Conservation (phyloP, 35 echinoderm and acorn worm genomes). For the Patiria miniata region DNA sequence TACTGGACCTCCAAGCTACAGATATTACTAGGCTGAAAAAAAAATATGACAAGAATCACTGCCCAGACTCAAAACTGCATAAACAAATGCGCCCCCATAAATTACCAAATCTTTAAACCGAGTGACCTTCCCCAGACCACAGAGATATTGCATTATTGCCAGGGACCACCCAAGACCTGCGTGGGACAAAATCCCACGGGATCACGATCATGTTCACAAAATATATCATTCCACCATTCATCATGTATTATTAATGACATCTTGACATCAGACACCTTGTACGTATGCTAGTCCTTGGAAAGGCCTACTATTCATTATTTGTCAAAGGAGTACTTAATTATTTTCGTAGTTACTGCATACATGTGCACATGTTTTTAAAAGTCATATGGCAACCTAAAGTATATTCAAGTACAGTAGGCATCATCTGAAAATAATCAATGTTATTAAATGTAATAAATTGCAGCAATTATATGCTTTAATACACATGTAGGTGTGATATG, state of each 20-base stretch:
- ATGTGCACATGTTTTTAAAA: too few relatives aligned
- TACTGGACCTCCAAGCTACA: too few relatives aligned
- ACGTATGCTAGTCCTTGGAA: not conserved
- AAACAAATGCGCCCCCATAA: not conserved
- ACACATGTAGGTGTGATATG: too few relatives aligned
- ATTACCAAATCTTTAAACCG: not conserved
- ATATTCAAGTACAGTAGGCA: too few relatives aligned
- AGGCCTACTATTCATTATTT: too few relatives aligned
- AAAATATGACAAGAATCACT: constrained; percentile 14
- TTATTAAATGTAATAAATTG: too few relatives aligned
- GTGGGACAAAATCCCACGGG: not conserved
- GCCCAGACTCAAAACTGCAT: not conserved
- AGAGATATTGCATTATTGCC: too few relatives aligned
- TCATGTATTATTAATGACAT: constrained; percentile 4
- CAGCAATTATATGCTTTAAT: too few relatives aligned
- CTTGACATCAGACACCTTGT: not conserved
- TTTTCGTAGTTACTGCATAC: too few relatives aligned
- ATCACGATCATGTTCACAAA: not conserved
- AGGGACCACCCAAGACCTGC: constrained; percentile 14
- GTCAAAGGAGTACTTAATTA: too few relatives aligned
- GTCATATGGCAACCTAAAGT: too few relatives aligned
- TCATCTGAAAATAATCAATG: too few relatives aligned
- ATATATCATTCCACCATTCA: constrained; percentile 11
- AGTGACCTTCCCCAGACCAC: not conserved
- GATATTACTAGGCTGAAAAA: not conserved